Evolutionary conservation across 2,113 vertebrate species (phyloP).

Genomic region (Siniperca knerii): DNA sequence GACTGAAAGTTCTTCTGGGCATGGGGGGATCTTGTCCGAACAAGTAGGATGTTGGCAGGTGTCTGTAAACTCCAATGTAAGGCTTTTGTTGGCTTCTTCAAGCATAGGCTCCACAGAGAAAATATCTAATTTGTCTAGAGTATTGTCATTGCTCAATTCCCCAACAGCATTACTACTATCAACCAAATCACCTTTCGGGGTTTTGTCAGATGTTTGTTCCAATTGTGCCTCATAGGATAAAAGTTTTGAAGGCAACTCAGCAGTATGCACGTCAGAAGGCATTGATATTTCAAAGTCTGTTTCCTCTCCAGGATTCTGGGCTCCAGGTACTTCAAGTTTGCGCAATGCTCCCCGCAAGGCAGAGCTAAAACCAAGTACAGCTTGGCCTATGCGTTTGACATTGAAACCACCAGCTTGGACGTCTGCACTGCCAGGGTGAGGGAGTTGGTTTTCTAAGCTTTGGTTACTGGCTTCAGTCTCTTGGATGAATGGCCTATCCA

Average conservation of each 20-base stretch:
- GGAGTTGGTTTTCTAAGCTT: constrained; percentile 31
- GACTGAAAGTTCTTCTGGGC: constrained; percentile 11
- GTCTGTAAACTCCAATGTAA: constrained; percentile 45
- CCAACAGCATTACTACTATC: background rate
- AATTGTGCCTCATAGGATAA: constrained; percentile 23
- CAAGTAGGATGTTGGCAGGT: constrained; percentile 26
- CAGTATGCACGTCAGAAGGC: constrained; percentile 33
- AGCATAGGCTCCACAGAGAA: constrained; percentile 32
- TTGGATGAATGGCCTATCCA: constrained; percentile 8
- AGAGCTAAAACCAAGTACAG: constrained; percentile 90
- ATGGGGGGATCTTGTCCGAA: constrained; percentile 20
- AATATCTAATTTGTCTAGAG: constrained; percentile 24
- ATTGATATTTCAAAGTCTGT: constrained; percentile 57
- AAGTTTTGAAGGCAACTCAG: constrained; percentile 46
- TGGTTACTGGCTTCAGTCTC: constrained; percentile 29
- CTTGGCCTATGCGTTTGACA: constrained; percentile 90
- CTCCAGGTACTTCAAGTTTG: constrained; percentile 86
- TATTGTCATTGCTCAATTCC: constrained; percentile 28
- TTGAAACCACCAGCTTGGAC: constrained; percentile 86
- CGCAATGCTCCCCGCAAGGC: constrained; percentile 90
- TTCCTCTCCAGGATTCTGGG: constrained; percentile 66
- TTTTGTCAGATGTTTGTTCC: constrained; percentile 31
- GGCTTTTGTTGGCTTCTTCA: constrained; percentile 49
- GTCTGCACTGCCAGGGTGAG: constrained; percentile 71
- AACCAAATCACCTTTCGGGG: constrained; percentile 3